phyloP scores from a whole-genome alignment of 2,797 vertebrate genomes.

The Bucorvus abyssinicus region DNA sequence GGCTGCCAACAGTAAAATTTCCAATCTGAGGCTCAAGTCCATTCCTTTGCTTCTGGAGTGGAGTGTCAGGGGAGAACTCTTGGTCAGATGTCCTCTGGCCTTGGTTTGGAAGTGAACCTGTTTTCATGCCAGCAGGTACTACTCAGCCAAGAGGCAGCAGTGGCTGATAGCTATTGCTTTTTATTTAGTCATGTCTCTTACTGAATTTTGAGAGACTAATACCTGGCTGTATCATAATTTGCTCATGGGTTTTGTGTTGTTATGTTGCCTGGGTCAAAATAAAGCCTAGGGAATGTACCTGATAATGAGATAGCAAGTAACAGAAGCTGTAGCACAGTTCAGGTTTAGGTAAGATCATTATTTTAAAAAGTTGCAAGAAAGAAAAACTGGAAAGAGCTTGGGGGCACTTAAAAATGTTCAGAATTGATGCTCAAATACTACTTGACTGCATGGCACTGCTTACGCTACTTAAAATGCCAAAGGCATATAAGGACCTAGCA shows the following conservation, averaged over 20 bases:
- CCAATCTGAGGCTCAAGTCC: background rate
- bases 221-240: background rate
- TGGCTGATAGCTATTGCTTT: background rate
- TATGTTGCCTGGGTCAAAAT: background rate
- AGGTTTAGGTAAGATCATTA: background rate
- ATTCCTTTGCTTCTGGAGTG: background rate
- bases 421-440: background rate
- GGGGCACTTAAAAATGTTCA: background rate
- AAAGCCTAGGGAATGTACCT: background rate
- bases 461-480: background rate
- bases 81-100: background rate
- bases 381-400: background rate
- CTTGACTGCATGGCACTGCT: background rate
- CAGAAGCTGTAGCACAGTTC: background rate
- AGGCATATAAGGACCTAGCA: background rate
- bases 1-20: background rate
- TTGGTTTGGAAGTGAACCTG: background rate
- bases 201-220: background rate
- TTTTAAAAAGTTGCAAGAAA: background rate
- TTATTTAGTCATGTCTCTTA: background rate
- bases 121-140: background rate
- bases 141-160: background rate
- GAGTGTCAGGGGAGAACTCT: background rate
- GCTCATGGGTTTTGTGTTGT: background rate
- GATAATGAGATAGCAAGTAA: background rate